These are phyloP conservation scores for Polypedilum pembai DNA, from an alignment of 1,140 invertebrate genomes.

Conservation along the genomic window DNA sequence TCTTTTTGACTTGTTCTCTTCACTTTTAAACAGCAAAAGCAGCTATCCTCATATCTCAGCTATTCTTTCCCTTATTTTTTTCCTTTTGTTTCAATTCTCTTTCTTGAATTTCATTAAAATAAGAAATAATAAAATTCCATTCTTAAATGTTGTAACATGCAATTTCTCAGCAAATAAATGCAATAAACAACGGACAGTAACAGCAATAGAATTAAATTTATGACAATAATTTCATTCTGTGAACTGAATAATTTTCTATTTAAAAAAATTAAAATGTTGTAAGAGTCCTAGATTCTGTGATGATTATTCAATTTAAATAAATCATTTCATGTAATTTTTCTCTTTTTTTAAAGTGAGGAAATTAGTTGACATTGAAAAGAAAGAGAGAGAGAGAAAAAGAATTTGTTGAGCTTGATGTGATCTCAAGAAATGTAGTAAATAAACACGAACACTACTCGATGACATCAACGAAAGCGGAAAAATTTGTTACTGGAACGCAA, in stretches of 20 bases:
- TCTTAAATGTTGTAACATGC: constrained; percentile 13
- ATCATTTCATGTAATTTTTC: background rate
- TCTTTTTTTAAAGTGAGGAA: too few relatives aligned
- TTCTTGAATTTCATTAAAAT: background rate
- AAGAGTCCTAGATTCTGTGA: background rate
- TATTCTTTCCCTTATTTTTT: background rate
- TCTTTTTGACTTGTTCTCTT: background rate
- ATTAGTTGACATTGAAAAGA: too few relatives aligned
- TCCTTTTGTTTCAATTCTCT: background rate
- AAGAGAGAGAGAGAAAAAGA: too few relatives aligned
- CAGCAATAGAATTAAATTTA: background rate
- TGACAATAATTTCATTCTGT: background rate
- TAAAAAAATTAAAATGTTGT: background rate
- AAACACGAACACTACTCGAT: background rate
- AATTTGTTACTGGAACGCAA: constrained; percentile 12
- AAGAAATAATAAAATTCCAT: background rate
- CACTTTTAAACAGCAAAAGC: background rate
- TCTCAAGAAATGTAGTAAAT: too few relatives aligned
- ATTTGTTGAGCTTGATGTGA: too few relatives aligned
- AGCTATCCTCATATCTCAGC: background rate
- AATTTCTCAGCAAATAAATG: constrained; percentile 15
- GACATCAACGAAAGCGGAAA: background rate
- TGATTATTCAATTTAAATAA: constrained; percentile 6
- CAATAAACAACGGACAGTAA: background rate
- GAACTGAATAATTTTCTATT: background rate